phyloP scores from a whole-genome alignment of 2,113 vertebrate genomes.

The Cyanoramphus novaezelandiae region DNA sequence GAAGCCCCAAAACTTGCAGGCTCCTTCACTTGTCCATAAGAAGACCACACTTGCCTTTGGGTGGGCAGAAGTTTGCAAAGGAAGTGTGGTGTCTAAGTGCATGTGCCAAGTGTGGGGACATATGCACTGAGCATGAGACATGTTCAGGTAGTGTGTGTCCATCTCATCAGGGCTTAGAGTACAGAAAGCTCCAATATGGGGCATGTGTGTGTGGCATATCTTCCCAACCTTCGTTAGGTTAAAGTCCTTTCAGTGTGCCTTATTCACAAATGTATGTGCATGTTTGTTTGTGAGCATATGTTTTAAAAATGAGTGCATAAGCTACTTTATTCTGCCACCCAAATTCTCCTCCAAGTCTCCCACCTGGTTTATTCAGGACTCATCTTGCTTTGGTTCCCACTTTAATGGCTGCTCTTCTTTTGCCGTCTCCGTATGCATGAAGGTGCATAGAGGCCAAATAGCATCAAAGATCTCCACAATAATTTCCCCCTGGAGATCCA shows the following conservation, averaged over 20 bases:
- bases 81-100: neutral
- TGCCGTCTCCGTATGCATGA: neutral
- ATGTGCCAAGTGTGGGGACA: neutral
- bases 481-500: conserved; percentile 32
- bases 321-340: neutral
- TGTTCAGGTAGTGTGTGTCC: neutral
- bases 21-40: neutral
- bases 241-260: neutral
- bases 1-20: neutral
- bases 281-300: neutral
- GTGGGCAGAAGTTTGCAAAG: neutral
- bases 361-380: neutral
- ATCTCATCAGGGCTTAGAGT: neutral
- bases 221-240: neutral
- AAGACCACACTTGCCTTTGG: neutral
- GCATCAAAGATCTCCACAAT: neutral
- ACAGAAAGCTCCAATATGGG: neutral
- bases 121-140: neutral
- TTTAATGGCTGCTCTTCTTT: neutral
- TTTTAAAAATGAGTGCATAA: neutral
- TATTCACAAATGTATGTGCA: neutral
- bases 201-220: neutral
- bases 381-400: neutral
- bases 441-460: neutral
- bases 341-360: neutral